These are phyloP conservation scores for Orycteropus afer DNA, from an alignment of 2,113 vertebrate species.

Conservation along the genomic window DNA sequence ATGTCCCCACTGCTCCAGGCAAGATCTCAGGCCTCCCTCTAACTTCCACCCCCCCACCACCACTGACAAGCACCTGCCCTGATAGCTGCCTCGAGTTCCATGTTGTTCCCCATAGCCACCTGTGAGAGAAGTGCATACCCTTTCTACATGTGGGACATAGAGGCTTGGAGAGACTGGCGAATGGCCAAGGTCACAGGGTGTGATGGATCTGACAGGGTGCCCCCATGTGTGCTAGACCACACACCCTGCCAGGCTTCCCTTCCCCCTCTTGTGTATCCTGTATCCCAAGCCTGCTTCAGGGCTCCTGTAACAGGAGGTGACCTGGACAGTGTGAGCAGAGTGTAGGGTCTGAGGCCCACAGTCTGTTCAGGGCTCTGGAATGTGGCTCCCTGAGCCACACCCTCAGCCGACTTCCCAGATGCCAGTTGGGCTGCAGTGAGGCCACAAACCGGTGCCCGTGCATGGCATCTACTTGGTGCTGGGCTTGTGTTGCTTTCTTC, in stretches of 20 bases:
- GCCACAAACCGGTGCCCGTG: rapidly evolving
- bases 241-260: neutral
- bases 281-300: neutral
- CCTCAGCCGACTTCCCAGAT: neutral
- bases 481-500: neutral
- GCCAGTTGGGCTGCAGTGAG: neutral
- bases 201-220: rapidly evolving
- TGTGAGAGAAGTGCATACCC: no score
- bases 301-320: rapidly evolving
- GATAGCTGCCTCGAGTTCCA: no score
- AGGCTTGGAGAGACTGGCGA: neutral
- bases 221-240: no score
- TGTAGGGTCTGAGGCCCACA: rapidly evolving
- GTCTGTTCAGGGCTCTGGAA: rapidly evolving
- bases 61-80: no score
- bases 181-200: neutral
- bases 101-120: no score
- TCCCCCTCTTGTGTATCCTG: rapidly evolving
- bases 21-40: no score
- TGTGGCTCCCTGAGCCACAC: neutral
- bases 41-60: no score
- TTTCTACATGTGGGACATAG: no score
- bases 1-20: no score
- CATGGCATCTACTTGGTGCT: rapidly evolving
- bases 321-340: neutral